Evolutionary conservation across 2,888 invertebrate genomes (phyloP).

Genomic region (Uropetala carovei): DNA sequence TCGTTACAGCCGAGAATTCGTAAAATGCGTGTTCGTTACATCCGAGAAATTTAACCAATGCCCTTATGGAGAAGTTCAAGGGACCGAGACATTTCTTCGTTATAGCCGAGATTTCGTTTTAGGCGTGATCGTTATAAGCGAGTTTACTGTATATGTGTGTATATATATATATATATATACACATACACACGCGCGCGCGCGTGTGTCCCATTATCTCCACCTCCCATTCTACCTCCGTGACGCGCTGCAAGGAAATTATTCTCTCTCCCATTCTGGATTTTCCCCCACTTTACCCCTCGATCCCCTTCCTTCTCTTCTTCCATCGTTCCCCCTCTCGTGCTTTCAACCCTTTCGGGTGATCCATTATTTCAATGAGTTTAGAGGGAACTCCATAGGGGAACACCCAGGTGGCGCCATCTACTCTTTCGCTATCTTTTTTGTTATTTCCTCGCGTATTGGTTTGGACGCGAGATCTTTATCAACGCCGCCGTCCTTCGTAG

Average conservation of each 20-base stretch:
- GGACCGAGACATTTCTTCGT: too few relatives aligned
- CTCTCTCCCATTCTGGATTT: background rate
- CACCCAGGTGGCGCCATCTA: background rate
- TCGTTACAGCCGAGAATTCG: too few relatives aligned
- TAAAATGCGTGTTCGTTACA: too few relatives aligned
- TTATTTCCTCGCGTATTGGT: background rate
- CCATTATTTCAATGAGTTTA: background rate
- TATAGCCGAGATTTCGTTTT: too few relatives aligned
- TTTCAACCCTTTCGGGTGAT: background rate
- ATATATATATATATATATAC: too few relatives aligned
- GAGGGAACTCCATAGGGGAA: background rate
- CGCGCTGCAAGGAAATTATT: background rate
- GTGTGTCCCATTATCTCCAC: too few relatives aligned
- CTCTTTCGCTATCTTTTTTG: background rate
- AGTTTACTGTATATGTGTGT: too few relatives aligned
- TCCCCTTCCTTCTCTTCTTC: background rate
- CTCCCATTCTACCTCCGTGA: background rate
- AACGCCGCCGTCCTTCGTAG: background rate
- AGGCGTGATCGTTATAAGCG: too few relatives aligned
- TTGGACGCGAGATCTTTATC: background rate
- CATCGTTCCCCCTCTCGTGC: too few relatives aligned
- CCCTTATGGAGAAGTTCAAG: too few relatives aligned
- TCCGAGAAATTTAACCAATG: too few relatives aligned
- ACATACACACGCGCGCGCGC: too few relatives aligned
- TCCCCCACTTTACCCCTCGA: background rate